phyloP scores from a whole-genome alignment of 2,888 invertebrate genomes.

The Volucella inflata region DNA sequence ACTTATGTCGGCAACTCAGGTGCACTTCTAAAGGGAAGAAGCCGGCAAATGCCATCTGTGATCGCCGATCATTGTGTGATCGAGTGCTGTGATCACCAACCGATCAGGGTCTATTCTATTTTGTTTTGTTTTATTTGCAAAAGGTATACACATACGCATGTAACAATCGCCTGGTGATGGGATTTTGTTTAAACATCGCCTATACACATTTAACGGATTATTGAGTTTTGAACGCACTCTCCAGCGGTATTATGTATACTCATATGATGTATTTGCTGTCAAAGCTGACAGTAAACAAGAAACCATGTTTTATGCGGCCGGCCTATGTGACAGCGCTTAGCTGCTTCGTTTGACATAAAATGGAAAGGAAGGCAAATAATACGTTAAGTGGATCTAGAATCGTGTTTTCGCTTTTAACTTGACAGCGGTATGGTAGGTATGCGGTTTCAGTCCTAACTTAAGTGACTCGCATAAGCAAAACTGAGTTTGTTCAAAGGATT shows the following conservation, averaged over 20 bases:
- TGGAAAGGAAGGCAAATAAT: constrained; percentile 61
- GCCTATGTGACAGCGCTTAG: constrained; percentile 45
- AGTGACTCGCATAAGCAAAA: constrained; percentile 19
- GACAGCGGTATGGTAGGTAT: neutral
- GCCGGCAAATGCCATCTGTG: constrained; percentile 70
- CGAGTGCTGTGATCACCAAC: constrained; percentile 69
- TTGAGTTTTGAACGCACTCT: constrained; percentile 78
- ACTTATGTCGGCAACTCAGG: constrained; percentile 67
- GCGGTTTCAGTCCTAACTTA: constrained; percentile 3
- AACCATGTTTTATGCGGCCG: constrained; percentile 50
- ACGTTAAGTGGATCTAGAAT: constrained; percentile 29
- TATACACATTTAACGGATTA: constrained; percentile 83
- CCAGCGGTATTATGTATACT: constrained; percentile 42
- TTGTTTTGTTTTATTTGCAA: constrained; percentile 40
- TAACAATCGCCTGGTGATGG: constrained; percentile 61
- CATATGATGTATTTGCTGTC: constrained; percentile 58
- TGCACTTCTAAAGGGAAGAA: constrained; percentile 64
- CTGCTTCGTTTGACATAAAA: constrained; percentile 52
- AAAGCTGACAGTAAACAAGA: constrained; percentile 63
- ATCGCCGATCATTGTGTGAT: constrained; percentile 63
- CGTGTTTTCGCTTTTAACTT: constrained; percentile 20
- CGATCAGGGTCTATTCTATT: constrained; percentile 68
- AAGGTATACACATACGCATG: constrained; percentile 60
- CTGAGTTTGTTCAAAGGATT: constrained; percentile 57
- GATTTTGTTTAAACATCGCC: constrained; percentile 62